Conservation (phyloP, 1,140 invertebrate species). For the Zaprionus inermis region DNA sequence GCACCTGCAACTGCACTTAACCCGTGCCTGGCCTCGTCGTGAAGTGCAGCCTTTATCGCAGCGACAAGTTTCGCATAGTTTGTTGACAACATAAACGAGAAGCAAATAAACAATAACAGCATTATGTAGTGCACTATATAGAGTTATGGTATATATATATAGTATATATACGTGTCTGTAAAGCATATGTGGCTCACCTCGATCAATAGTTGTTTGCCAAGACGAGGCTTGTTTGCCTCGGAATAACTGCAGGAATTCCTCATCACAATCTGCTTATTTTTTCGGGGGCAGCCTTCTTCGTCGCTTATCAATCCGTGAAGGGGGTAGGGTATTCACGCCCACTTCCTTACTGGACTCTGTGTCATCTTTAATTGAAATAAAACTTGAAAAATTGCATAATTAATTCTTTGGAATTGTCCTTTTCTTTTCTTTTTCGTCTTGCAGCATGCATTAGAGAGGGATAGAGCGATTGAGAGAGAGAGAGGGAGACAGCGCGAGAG, state of each 20-base stretch:
- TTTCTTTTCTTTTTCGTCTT: neutral
- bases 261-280: neutral
- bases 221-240: neutral
- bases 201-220: neutral
- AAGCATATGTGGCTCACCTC: neutral
- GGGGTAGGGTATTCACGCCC: neutral
- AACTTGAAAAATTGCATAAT: neutral
- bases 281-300: neutral
- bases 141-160: neutral
- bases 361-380: neutral
- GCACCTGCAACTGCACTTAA: constrained; percentile 6
- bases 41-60: neutral
- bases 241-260: neutral
- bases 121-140: neutral
- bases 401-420: neutral
- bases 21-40: neutral
- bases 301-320: neutral
- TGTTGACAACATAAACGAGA: neutral
- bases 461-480: neutral
- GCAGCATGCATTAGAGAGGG: neutral
- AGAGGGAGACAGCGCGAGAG: neutral
- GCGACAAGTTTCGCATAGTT: neutral
- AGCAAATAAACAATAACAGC: neutral
- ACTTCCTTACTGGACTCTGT: neutral
- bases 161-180: neutral